Base-by-base conservation (phyloP, 2,797 vertebrate genomes). In the Myotis findleyi region DNA sequence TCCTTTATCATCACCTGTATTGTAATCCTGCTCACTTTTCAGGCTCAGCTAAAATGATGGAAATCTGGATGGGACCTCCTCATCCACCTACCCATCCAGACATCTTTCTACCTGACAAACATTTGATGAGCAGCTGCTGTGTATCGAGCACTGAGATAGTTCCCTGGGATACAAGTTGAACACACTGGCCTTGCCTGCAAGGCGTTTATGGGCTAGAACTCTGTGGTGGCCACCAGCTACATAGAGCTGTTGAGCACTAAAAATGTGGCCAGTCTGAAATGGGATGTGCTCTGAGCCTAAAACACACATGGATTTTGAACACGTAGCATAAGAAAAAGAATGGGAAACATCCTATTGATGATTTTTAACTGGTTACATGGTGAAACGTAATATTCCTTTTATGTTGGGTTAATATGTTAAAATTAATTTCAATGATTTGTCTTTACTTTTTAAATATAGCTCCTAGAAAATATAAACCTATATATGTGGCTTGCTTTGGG, bases 341-440 rank as follows among this genome's bases (percentile, higher is more conserved):
- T 75, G 30, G 41, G 27, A 75, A 86, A 69, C 59, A 93, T 51
- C 30, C 27, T 80, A 81, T 57, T 64, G 23, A 51, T 66, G 62
- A 69, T 73, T 81, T 82, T 62, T 41, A 53, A 71, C n/a, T 41
- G n/a, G 30, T 33, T 91, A 75, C 30, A 55, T 64, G 73, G 51
- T 69, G 51, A 92, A 82, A 92, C 69, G 17, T 71, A 87, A 87
- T 64, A 77, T 69, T 93, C 25, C 82, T 4, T 66, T 18, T 66
- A 27, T 33, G 33, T 62, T 75, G 57, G 13, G 23, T 55, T 59
- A 83, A 66, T 38, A 64, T 55, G 25, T n/a, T 76, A 89, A 77
- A 81, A 51, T 81, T 20, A 90, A 96, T 81, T 68, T 10, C 11
- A 53, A 69, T 71, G 23, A 59, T 72, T 6, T 64, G n/a, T 33